Base-by-base conservation (phyloP, 2,888 invertebrate species). In the Bombyx huttoni region DNA sequence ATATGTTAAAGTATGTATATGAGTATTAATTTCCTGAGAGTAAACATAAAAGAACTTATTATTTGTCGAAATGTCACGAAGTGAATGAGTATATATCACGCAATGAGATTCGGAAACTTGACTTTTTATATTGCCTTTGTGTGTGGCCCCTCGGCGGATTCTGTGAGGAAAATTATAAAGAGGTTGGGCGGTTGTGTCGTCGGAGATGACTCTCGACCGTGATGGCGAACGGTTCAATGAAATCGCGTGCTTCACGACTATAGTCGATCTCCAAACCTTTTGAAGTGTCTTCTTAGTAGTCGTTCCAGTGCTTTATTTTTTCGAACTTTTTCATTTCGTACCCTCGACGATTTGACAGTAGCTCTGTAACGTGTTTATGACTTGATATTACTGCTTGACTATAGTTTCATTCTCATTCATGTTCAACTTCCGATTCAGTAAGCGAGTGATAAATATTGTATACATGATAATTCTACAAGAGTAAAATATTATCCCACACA, bases 181-280 rank as follows among this genome's bases (percentile, higher is more conserved):
- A 51, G 46, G 46, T 35, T 47, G n/a, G 46, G 56, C 52, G 51
- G 57, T 50, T 40, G 58, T 55, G 51, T 51, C 54, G 52, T 52
- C 7, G 55, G 52, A 52, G 58, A 60, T 53, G 64, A 53, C 45
- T 47, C 53, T 52, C 49, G 54, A 55, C 51, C 14, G 60, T 58
- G 67, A 62, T 55, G 54, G 55, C 54, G 63, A 62, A 58, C 58
- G 67, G 64, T 61, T 68, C 65, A 65, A 66, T 69, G 60, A 61
- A 64, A 70, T 56, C 64, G 60, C 60, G 60, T 54, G 56, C 57
- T 63, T 62, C 59, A 59, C 61, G 60, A 61, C 58, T 51, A 48
- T 52, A 58, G 56, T 50, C 52, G 53, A 55, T 49, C 57, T 60
- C 56, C 51, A 60, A 55, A 59, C 64, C 64, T 58, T 64, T 62